phyloP scores from a whole-genome alignment of 2,113 vertebrate species.

The Scortum barcoo region DNA sequence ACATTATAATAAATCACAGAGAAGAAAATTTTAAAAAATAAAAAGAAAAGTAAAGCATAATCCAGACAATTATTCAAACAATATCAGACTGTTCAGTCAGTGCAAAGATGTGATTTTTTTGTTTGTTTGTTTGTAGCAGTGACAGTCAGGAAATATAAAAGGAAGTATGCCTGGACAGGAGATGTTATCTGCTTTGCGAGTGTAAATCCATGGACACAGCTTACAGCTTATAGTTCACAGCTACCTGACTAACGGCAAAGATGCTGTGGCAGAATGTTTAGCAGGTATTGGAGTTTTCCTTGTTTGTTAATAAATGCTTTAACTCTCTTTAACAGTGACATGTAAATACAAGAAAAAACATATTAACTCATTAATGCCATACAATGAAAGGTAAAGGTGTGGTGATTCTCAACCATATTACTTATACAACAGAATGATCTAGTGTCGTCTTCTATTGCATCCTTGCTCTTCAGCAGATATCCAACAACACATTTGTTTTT shows the following conservation, averaged over 20 bases:
- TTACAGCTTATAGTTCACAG: conserved; percentile 23
- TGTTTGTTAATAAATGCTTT: conserved; percentile 5
- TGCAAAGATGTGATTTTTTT: not conserved
- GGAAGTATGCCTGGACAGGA: not conserved
- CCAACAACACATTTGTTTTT: not conserved
- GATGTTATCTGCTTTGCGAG: conserved; percentile 22
- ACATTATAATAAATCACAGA: conserved; percentile 48
- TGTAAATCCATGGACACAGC: conserved; percentile 21
- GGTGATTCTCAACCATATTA: not conserved
- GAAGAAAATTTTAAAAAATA: conserved; percentile 26
- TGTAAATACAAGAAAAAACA: not conserved
- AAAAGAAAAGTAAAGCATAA: conserved; percentile 56
- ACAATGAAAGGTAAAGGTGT: not conserved
- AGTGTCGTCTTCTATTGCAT: not conserved
- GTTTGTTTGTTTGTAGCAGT: conserved; percentile 2
- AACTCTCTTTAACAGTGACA: not conserved
- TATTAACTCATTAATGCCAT: not conserved
- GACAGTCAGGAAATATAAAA: conserved; percentile 19
- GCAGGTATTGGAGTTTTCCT: conserved; percentile 15
- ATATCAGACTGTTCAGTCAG: conserved; percentile 23
- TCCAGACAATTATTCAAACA: conserved; percentile 41
- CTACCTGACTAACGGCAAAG: conserved; percentile 4
- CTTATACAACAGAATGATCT: not conserved
- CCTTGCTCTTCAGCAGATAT: not conserved
- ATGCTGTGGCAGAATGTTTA: conserved; percentile 26